Percentiles rank a stretch among this genome's conserved stretches.
These are phyloP conservation scores for Parapsyche elsis DNA, from an alignment of 1,140 invertebrate genomes.

Conservation along the genomic window DNA sequence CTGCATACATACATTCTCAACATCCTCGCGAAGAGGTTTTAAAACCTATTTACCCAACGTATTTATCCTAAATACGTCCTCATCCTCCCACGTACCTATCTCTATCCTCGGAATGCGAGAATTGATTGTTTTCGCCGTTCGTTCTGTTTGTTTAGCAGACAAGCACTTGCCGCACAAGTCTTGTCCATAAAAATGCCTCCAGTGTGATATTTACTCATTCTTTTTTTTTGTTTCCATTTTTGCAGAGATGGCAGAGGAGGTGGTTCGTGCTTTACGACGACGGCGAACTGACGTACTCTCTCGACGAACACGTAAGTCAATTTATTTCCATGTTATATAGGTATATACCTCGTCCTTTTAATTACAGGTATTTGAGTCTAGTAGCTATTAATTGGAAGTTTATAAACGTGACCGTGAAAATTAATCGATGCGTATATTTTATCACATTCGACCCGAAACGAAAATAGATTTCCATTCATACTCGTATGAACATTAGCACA, in stretches of 20 bases:
- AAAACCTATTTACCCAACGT: constrained; percentile 31
- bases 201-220: constrained; percentile 25
- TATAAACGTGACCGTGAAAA: neutral
- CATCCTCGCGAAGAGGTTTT: neutral
- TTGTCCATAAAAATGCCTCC: constrained; percentile 15
- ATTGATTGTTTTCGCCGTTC: constrained; percentile 36
- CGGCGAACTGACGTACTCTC: constrained; percentile 93
- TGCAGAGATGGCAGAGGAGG: constrained; percentile 95
- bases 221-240: constrained; percentile 60
- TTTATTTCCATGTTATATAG: constrained; percentile 2
- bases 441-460: neutral
- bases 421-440: neutral
- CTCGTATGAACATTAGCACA: too few species aligned
- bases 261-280: constrained; percentile 99
- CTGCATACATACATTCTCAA: neutral
- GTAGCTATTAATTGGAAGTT: constrained; percentile 23
- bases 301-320: constrained; percentile 95
- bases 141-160: constrained; percentile 25
- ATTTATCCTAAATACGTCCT: constrained; percentile 36
- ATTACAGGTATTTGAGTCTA: neutral
- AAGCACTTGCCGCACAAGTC: neutral
- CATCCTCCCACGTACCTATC: constrained; percentile 1
- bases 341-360: neutral
- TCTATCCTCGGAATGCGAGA: constrained; percentile 31
- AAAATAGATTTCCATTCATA: neutral